Conservation (phyloP, 2,797 vertebrate species). For the Podarcis lilfordi region DNA sequence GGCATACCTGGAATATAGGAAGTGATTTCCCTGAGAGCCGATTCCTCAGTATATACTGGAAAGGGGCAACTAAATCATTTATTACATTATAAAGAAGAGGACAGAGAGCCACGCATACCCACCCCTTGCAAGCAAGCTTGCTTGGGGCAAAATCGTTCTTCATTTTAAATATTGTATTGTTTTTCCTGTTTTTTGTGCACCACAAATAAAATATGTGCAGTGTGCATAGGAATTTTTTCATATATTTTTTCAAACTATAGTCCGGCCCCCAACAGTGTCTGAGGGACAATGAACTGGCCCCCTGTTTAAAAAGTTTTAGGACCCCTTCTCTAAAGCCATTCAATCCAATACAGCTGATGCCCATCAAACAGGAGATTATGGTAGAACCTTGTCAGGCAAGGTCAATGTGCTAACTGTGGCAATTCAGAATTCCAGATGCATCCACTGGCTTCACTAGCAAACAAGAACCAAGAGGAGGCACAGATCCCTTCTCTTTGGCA, state of each 20-base stretch:
- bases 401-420: background rate
- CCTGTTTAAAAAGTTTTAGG: too few species aligned
- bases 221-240: too few species aligned
- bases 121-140: background rate
- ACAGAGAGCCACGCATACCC: too few species aligned
- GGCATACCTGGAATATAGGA: background rate
- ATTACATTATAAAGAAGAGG: too few species aligned
- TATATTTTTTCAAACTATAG: too few species aligned
- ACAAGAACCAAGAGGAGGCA: background rate
- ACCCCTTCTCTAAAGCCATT: background rate
- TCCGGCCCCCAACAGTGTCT: too few species aligned
- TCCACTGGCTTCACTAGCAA: background rate
- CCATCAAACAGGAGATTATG: background rate
- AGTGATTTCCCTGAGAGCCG: background rate
- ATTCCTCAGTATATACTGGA: background rate
- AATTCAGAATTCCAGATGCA: background rate
- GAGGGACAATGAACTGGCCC: too few species aligned
- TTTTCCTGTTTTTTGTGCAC: too few species aligned
- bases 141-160: background rate
- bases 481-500: background rate
- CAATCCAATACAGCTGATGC: background rate
- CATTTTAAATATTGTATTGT: too few species aligned
- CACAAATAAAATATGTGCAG: too few species aligned
- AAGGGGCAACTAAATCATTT: too few species aligned
- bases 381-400: background rate